These are phyloP conservation scores for Zaprionus vittiger DNA, from an alignment of 1,140 invertebrate genomes.

Conservation along the genomic window DNA sequence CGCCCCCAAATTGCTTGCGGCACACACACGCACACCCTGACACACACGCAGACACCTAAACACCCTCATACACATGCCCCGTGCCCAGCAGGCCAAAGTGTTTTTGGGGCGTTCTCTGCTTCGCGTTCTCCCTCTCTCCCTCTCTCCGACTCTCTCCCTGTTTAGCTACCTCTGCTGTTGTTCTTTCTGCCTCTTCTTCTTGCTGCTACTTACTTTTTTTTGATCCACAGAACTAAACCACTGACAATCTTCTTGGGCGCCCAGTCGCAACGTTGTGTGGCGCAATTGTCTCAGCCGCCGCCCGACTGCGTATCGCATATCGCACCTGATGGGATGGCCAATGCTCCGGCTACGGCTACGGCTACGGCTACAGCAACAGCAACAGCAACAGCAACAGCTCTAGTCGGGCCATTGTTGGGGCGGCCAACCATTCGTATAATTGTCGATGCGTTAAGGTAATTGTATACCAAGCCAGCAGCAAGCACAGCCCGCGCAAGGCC, in stretches of 20 bases:
- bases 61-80: conserved; percentile 26
- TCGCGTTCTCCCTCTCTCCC: conserved; percentile 4
- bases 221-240: conserved; percentile 6
- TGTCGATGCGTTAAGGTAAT: conserved; percentile 84
- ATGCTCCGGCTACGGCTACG: conserved; percentile 1
- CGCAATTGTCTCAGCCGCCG: conserved; percentile 71
- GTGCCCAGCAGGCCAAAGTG: conserved; percentile 49
- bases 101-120: conserved; percentile 55
- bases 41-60: conserved; percentile 5
- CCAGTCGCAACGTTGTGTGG: conserved; percentile 75
- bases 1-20: conserved; percentile 55
- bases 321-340: conserved; percentile 73
- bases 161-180: conserved; percentile 25
- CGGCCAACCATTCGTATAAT: conserved; percentile 84
- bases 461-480: conserved; percentile 70
- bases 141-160: not conserved
- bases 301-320: conserved; percentile 80
- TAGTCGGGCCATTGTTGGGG: conserved; percentile 36
- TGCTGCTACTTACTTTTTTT: not conserved
- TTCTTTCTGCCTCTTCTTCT: not conserved
- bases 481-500: conserved; percentile 58
- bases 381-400: not conserved
- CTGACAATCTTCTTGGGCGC: conserved; percentile 74
- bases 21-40: conserved; percentile 3
- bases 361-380: not conserved